These are phyloP conservation scores for Theocolax elegans DNA, from an alignment of 1,140 invertebrate genomes.

Conservation along the genomic window DNA sequence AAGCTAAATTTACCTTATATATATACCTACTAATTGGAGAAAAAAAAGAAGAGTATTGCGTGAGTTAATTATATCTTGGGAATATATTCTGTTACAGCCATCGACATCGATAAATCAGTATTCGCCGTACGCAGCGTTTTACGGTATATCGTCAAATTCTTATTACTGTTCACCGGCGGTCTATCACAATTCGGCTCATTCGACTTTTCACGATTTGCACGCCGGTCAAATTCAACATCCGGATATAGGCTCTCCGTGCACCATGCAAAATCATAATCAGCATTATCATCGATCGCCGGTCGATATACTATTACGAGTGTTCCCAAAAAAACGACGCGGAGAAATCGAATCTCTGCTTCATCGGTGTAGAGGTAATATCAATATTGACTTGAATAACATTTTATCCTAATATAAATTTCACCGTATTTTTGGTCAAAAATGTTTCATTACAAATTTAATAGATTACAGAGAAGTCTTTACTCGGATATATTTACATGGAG, in stretches of 20 bases:
- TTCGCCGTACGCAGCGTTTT: slow-evolving; percentile 60
- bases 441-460: too few species aligned
- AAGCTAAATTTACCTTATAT: too few species aligned
- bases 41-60: too few species aligned
- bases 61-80: too few species aligned
- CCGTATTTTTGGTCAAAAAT: too few species aligned
- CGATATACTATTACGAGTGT: slow-evolving; percentile 82
- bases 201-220: slow-evolving; percentile 57
- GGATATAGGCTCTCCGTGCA: slow-evolving; percentile 56
- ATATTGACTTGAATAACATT: too few species aligned
- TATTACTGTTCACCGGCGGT: slow-evolving; percentile 65
- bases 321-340: slow-evolving; percentile 83
- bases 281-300: slow-evolving; percentile 73
- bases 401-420: too few species aligned
- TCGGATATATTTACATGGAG: too few species aligned
- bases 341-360: slow-evolving; percentile 86
- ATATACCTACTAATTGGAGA: too few species aligned
- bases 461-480: too few species aligned
- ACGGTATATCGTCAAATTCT: slow-evolving; percentile 62
- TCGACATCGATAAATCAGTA: slow-evolving; percentile 12
- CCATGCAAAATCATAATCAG: slow-evolving; percentile 61
- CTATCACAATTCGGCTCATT: slow-evolving; percentile 62
- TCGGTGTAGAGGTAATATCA: slow-evolving; percentile 71
- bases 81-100: slow-evolving; percentile 40
- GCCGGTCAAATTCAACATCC: slow-evolving; percentile 59